Evolutionary conservation across 2,888 invertebrate genomes (phyloP).

Genomic region (Nymphalis polychloros): DNA sequence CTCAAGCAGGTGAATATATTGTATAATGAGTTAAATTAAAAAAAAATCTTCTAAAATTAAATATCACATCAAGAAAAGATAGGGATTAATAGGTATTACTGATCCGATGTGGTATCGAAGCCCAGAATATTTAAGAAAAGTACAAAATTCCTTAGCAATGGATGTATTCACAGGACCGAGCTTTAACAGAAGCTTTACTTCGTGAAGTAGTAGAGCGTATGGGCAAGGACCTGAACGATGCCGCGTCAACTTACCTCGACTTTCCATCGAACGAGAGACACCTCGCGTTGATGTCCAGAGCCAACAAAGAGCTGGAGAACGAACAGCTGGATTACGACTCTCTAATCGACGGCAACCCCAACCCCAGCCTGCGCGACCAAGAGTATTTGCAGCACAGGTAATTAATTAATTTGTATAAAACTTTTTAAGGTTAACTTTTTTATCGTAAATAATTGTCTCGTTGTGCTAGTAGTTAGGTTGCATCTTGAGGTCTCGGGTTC

Average conservation of each 20-base stretch:
- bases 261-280: conserved; percentile 79
- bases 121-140: neutral
- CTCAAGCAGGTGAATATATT: no score
- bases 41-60: no score
- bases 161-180: conserved; percentile 75
- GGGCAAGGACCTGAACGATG: conserved; percentile 87
- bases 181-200: conserved; percentile 86
- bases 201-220: conserved; percentile 90
- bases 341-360: conserved; percentile 85
- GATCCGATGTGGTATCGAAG: no score
- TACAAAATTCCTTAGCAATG: neutral
- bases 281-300: conserved; percentile 76
- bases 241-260: conserved; percentile 84
- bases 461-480: no score
- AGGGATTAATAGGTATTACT: no score
- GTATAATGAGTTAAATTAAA: no score
- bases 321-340: conserved; percentile 88
- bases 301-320: conserved; percentile 81
- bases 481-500: no score
- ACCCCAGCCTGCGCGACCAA: conserved; percentile 91
- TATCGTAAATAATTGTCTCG: no score
- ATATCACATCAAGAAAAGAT: no score
- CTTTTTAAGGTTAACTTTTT: neutral
- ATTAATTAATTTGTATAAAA: neutral
- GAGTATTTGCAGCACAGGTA: conserved; percentile 92